phyloP scores from a whole-genome alignment of 2,888 invertebrate species.

The Nomada fucata region DNA sequence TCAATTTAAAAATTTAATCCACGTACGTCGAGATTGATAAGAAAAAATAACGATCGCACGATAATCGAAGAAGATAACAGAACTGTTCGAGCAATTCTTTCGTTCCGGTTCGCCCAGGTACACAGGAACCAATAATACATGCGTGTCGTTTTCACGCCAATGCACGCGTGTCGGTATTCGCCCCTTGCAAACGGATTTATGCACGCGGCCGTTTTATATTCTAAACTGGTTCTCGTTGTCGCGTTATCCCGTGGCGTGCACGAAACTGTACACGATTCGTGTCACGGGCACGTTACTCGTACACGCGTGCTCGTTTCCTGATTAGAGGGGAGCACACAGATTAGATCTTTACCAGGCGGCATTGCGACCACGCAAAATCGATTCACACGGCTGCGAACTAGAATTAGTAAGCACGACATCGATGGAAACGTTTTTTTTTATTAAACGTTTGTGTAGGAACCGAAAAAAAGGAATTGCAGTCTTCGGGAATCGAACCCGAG shows the following conservation, averaged over 20 bases:
- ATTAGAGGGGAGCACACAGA: constrained; percentile 5
- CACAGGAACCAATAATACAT: neutral
- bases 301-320: constrained; percentile 14
- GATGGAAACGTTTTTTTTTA: too few relatives aligned
- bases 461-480: too few relatives aligned
- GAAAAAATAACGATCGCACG: neutral
- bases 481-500: too few relatives aligned
- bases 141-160: constrained; percentile 34
- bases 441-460: too few relatives aligned
- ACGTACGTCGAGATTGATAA: too few relatives aligned
- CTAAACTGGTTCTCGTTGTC: constrained; percentile 37
- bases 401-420: too few relatives aligned
- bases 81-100: neutral
- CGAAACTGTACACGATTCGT: constrained; percentile 40
- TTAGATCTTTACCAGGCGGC: neutral
- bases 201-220: constrained; percentile 11
- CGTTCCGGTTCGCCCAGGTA: neutral
- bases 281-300: constrained; percentile 40
- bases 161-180: constrained; percentile 21
- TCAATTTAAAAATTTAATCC: too few relatives aligned
- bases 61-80: too few relatives aligned
- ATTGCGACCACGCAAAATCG: too few relatives aligned
- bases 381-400: too few relatives aligned
- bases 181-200: constrained; percentile 21
- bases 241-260: constrained; percentile 21